Percentiles rank a stretch among this genome's conserved stretches.
These are phyloP conservation scores for Cardinalis cardinalis DNA, from an alignment of 2,113 vertebrate species.

Conservation along the genomic window DNA sequence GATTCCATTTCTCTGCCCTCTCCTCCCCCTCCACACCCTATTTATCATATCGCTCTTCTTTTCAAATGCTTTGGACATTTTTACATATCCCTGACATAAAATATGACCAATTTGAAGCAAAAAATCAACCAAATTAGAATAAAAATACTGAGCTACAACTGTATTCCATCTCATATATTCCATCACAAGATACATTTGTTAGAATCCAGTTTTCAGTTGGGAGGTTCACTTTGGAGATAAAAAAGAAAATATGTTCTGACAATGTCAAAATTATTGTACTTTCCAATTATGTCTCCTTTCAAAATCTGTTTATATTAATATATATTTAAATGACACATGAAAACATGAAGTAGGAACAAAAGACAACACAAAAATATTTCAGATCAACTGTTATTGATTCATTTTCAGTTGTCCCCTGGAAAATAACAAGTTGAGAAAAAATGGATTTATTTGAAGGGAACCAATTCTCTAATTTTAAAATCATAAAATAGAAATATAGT, in stretches of 20 bases:
- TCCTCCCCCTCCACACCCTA: accelerated
- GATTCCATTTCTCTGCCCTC: neutral
- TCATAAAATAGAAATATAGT: neutral
- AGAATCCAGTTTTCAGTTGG: neutral
- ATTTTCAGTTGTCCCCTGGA: neutral
- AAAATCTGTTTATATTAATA: slow-evolving; percentile 10
- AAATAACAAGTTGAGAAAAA: neutral
- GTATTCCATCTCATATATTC: neutral
- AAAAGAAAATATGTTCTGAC: slow-evolving; percentile 12
- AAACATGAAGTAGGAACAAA: neutral
- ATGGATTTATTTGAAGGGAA: neutral
- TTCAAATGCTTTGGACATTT: neutral
- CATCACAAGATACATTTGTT: neutral
- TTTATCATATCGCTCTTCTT: neutral
- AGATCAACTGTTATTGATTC: neutral
- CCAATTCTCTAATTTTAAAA: neutral
- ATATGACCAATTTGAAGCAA: neutral
- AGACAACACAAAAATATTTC: neutral
- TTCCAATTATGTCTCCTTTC: slow-evolving; percentile 1
- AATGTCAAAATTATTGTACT: slow-evolving; percentile 31
- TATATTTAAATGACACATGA: neutral
- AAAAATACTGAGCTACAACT: neutral
- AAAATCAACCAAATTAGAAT: neutral
- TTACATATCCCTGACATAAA: neutral
- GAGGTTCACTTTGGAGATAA: neutral